phyloP scores from a whole-genome alignment of 2,888 invertebrate genomes.

The Plagiodera versicolora region DNA sequence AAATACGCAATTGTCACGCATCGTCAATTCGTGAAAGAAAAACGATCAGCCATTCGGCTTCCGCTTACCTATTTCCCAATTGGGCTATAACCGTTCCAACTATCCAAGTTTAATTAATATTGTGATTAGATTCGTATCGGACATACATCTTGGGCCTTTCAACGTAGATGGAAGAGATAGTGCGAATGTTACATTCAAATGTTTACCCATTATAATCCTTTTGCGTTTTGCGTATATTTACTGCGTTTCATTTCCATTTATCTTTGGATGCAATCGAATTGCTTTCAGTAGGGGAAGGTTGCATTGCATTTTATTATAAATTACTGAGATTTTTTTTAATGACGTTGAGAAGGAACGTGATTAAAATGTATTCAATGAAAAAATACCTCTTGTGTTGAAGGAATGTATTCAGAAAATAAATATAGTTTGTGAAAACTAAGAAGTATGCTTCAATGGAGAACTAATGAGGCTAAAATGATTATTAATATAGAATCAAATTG shows the following conservation, averaged over 20 bases:
- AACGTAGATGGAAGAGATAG: conserved; percentile 38
- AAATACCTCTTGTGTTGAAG: too few species aligned
- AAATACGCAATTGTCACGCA: background rate
- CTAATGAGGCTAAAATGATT: too few species aligned
- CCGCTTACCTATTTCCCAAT: conserved; percentile 28
- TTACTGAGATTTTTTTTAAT: too few species aligned
- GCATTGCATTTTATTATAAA: too few species aligned
- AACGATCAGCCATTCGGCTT: background rate
- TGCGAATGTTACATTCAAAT: conserved; percentile 37
- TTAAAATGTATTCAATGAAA: too few species aligned
- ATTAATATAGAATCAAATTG: too few species aligned
- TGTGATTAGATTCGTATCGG: conserved; percentile 33
- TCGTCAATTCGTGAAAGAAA: background rate
- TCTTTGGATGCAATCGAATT: conserved; percentile 6
- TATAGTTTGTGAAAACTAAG: too few species aligned
- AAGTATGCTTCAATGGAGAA: too few species aligned
- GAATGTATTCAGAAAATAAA: too few species aligned
- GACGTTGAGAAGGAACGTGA: too few species aligned
- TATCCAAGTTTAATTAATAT: conserved; percentile 38
- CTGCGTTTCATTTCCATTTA: conserved; percentile 28
- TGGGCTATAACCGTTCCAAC: conserved; percentile 40
- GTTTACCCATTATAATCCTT: conserved; percentile 36
- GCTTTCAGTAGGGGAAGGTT: too few species aligned
- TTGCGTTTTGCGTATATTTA: conserved; percentile 38
- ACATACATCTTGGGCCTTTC: conserved; percentile 36